phyloP scores from a whole-genome alignment of 2,113 vertebrate genomes.

The Zapus hudsonius region DNA sequence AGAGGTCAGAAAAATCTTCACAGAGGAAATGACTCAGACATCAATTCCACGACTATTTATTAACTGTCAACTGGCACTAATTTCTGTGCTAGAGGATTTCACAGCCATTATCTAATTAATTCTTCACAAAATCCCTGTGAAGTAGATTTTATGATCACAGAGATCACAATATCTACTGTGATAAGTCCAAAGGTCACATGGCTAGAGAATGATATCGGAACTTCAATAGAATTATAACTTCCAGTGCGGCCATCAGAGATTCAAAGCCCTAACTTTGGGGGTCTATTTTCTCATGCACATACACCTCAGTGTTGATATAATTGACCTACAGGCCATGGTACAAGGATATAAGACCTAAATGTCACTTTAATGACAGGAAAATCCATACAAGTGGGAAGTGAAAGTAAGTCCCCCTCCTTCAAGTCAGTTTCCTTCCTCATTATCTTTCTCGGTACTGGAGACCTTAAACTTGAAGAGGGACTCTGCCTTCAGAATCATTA shows the following conservation, averaged over 20 bases:
- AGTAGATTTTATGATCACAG: constrained; percentile 30
- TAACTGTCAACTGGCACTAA: constrained; percentile 29
- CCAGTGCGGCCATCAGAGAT: background rate
- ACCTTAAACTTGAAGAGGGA: background rate
- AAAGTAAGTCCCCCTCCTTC: background rate
- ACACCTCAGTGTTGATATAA: background rate
- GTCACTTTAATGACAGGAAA: background rate
- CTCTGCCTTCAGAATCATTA: background rate
- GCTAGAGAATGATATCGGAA: background rate
- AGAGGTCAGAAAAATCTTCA: constrained; percentile 20
- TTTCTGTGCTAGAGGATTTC: constrained; percentile 54
- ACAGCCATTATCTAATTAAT: constrained; percentile 39
- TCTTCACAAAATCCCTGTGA: constrained; percentile 22
- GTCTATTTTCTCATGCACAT: background rate
- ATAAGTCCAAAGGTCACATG: background rate
- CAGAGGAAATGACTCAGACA: constrained; percentile 42
- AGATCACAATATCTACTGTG: background rate
- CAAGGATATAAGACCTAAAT: background rate
- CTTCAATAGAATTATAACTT: background rate
- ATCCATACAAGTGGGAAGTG: constrained; percentile 5
- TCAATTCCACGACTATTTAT: constrained; percentile 10
- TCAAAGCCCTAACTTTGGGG: background rate
- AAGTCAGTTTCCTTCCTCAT: constrained; percentile 9
- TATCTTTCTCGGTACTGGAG: background rate
- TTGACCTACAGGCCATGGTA: background rate